phyloP scores from a whole-genome alignment of 2,797 vertebrate genomes.

The Rhyacichthys aspro region DNA sequence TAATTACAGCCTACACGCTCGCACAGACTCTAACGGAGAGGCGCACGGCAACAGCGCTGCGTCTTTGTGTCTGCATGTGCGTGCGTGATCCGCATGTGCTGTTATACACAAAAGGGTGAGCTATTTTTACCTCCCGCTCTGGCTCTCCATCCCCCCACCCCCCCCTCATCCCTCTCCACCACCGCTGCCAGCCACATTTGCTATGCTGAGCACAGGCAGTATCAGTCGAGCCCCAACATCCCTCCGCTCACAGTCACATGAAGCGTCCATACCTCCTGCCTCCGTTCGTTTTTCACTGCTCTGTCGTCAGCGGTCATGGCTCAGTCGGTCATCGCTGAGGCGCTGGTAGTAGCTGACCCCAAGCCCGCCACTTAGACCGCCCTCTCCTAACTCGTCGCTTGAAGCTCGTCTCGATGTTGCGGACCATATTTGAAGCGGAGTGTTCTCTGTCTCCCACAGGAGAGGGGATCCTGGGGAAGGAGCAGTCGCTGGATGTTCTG shows the following conservation, averaged over 20 bases:
- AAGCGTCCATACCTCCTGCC: conserved; percentile 6
- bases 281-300: neutral
- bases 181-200: conserved; percentile 75
- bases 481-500: conserved; percentile 91
- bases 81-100: conserved; percentile 68
- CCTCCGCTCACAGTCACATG: conserved; percentile 48
- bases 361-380: conserved; percentile 41
- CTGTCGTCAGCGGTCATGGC: conserved; percentile 38
- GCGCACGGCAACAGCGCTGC: conserved; percentile 31
- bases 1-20: conserved; percentile 76
- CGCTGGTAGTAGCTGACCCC: conserved; percentile 53
- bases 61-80: conserved; percentile 66
- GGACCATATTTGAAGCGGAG: conserved; percentile 80
- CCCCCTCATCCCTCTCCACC: conserved; percentile 46
- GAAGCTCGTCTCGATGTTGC: conserved; percentile 69
- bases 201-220: conserved; percentile 77
- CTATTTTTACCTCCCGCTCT: conserved; percentile 74
- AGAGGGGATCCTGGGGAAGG: conserved; percentile 93
- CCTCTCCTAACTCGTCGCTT: conserved; percentile 22
- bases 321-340: conserved; percentile 38
- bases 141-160: conserved; percentile 20
- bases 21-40: conserved; percentile 33
- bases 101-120: conserved; percentile 77
- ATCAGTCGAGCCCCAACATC: conserved; percentile 71
- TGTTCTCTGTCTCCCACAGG: conserved; percentile 81